Base-by-base conservation (phyloP, 2,797 vertebrate genomes). In the Apogon talboti region DNA sequence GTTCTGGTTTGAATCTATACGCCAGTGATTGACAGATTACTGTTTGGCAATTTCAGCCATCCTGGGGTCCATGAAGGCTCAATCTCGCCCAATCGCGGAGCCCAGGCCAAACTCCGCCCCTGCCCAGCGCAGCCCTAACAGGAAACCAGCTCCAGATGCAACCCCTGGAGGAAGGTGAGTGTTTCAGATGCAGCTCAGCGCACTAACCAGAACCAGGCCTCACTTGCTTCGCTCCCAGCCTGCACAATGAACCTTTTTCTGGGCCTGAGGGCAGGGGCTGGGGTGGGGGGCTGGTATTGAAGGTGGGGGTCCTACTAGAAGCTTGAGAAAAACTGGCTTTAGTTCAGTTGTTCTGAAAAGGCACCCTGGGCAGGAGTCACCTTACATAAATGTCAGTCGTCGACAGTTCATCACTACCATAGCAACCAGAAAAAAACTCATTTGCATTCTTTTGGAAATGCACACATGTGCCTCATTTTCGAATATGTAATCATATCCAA, bases 91-190 rank as follows among this genome's bases (percentile, higher is more conserved):
- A 94, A 93, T 94, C 87, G 78, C 65, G 57, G 43, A 75, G 79
- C 50, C 1, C 7, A 15, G 54, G 81, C 85, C 87, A 92, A 92
- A 87, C 86, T 84, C 89, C 83, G 74, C 90, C 92, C 71, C 66
- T 71, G 69, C 75, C 74, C 78, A 42, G 76, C 73, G 33, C 66
- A 71, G 89, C 77, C 92, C 53, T 48, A 85, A 92, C 93, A 94
- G 93, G 93, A 94, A 94, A 94, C 91, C 83, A 94, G 84, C 78
- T 94, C 93, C 93, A 94, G 92, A 94, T 94, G 93, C 85, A 91
- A 77, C 84, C 91, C 92, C 89, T 89, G 90, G 89, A 93, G 93
- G 92, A 92, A 92, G 92, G 90, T 92, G 91, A 92, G 84, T 83
- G 87, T 88, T 87, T 89, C 84, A 91, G 87, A 89, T 86, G 84